Base-by-base conservation (phyloP, 2,797 vertebrate genomes). In the Microctenopoma lineatum region DNA sequence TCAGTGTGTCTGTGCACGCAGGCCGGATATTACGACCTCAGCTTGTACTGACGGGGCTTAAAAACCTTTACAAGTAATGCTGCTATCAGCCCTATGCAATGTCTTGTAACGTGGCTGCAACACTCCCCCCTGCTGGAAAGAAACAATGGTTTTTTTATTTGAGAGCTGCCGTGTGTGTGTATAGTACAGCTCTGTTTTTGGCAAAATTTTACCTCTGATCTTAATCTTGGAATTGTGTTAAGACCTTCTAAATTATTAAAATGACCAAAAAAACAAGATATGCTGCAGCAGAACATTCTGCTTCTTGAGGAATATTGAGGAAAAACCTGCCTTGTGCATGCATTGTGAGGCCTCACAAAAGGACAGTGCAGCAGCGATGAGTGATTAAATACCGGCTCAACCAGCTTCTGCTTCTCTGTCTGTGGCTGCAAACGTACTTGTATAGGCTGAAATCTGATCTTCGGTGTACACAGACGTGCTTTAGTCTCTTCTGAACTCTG, bases 101-200 rank as follows among this genome's bases (percentile, higher is more conserved):
- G 63, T 55, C 29, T 7, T 65, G 55, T 53, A 41, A 61, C 58
- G 16, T 21, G 36, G 50, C 15, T 65, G 45, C 72, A 86, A 70
- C 71, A 74, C 75, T 64, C 14, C 86, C 85, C 83, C 70, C 89
- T 85, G 66, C 87, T 90, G 86, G 84, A 84, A 2, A 59, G 39
- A 66, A 70, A 32, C 32, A 51, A 4, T 70, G 58, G 18, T 57
- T 5, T 27, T 72, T 54, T 18, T 51, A 42, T 36, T 16, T 21
- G 1, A 57, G 34, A 59, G 14, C 52, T 59, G n/a, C 41, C 56
- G 52, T 15, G 15, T 59, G 52, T 15, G 15, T 60, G 36, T n/a
- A 10, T 4, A n/a, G 25, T 48, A 21, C 7, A 42, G 15, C 48
- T 1, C 7, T 16, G n/a, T 34, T 41, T 52, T 2, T 47, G 2